These are phyloP conservation scores for Beris chalybata DNA, from an alignment of 2,888 invertebrate species.

Conservation along the genomic window DNA sequence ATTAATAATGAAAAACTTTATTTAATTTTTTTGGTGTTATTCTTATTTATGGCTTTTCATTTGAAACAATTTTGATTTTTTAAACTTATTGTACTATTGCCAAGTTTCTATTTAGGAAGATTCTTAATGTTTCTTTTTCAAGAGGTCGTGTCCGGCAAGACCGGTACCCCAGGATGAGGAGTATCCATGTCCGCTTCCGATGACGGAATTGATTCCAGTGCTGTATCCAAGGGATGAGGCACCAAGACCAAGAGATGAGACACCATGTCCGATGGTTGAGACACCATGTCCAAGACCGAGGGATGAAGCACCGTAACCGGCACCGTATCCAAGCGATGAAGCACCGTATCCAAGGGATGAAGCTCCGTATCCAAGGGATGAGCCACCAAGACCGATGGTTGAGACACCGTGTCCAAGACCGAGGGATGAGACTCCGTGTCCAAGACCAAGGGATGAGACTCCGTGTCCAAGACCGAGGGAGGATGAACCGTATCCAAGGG, in stretches of 20 bases:
- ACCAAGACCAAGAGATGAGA: background rate
- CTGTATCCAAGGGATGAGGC: constrained; percentile 14
- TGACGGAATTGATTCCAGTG: constrained; percentile 15
- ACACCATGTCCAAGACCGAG: background rate
- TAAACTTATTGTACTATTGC: constrained; percentile 31
- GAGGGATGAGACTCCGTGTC: background rate
- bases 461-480: too few relatives aligned
- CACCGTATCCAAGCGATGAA: constrained; percentile 3
- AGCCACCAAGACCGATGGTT: constrained; percentile 7
- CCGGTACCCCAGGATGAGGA: constrained; percentile 21
- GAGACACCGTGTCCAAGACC: constrained; percentile 1
- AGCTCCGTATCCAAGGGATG: constrained; percentile 10
- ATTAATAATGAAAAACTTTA: constrained; percentile 1
- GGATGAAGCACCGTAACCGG: background rate
- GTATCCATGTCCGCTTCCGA: constrained; percentile 1
- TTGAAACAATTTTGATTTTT: constrained; percentile 23
- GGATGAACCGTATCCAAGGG: background rate
- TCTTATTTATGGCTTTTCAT: constrained; percentile 28
- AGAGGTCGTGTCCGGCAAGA: constrained; percentile 6
- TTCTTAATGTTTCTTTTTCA: constrained; percentile 30
- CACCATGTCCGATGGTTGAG: background rate
- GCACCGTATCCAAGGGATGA: constrained; percentile 3
- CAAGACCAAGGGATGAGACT: too few relatives aligned
- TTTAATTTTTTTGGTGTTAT: constrained; percentile 23
- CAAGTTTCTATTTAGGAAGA: constrained; percentile 27